phyloP scores from a whole-genome alignment of 2,797 vertebrate species.

The Poeciliopsis infans region DNA sequence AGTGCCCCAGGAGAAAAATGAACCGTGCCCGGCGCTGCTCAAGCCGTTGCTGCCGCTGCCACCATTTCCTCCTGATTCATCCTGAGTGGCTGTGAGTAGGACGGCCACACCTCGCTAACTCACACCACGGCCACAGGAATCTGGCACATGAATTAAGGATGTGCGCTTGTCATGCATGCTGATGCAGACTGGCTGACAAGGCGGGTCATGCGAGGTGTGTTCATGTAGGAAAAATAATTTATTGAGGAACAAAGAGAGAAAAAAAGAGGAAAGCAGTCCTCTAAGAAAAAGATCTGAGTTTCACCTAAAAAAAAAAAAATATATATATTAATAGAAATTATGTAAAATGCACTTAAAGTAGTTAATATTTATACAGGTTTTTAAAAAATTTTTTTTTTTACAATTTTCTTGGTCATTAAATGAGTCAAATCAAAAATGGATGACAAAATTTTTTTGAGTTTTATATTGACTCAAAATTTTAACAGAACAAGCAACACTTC shows the following conservation, averaged over 20 bases:
- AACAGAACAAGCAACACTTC: neutral
- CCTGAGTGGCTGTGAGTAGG: conserved; percentile 54
- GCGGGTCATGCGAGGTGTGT: conserved; percentile 26
- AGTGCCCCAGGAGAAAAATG: conserved; percentile 73
- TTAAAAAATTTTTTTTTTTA: neutral
- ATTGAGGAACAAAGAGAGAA: neutral
- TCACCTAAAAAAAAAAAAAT: neutral
- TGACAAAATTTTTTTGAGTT: neutral
- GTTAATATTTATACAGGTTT: neutral
- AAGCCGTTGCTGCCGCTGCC: conserved; percentile 46
- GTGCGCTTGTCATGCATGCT: conserved; percentile 32
- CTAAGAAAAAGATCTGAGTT: neutral
- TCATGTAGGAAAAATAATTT: conserved; percentile 2
- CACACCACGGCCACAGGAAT: conserved; percentile 37
- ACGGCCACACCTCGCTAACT: conserved; percentile 59
- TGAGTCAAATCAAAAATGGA: neutral
- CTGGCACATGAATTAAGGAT: conserved; percentile 48
- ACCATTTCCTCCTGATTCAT: conserved; percentile 76
- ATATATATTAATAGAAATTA: neutral
- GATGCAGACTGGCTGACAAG: conserved; percentile 15
- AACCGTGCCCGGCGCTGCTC: conserved; percentile 62
- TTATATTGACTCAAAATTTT: neutral
- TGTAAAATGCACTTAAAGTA: neutral
- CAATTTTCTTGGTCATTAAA: neutral
- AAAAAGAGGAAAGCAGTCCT: neutral